Conservation (phyloP, 1,140 invertebrate genomes). For the Caenorhabditis remanei region DNA sequence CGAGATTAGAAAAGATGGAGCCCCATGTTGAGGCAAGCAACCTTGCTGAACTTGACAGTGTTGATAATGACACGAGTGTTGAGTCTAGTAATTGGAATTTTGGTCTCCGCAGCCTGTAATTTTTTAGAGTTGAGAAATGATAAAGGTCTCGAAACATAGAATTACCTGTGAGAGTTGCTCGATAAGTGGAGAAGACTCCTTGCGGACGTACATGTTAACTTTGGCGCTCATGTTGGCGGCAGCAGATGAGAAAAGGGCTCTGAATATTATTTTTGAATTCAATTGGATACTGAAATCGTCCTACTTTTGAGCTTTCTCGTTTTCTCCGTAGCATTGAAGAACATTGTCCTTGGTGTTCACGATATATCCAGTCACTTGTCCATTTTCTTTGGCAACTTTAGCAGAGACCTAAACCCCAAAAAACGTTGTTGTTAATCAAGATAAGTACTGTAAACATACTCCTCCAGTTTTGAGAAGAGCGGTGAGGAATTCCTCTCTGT, state of each 20-base stretch:
- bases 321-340: conserved; percentile 64
- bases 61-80: conserved; percentile 57
- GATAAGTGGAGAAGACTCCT: conserved; percentile 20
- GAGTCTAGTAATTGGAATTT: conserved; percentile 49
- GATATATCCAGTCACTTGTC: conserved; percentile 61
- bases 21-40: conserved; percentile 61
- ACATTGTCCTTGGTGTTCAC: conserved; percentile 51
- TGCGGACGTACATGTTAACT: conserved; percentile 54
- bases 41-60: conserved; percentile 62
- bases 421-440: background rate
- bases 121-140: no score
- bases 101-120: conserved; percentile 34
- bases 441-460: background rate
- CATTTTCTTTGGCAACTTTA: conserved; percentile 50
- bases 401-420: conserved; percentile 7
- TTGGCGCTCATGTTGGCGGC: conserved; percentile 48
- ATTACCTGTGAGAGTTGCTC: conserved; percentile 43
- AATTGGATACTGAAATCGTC: background rate
- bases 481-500: conserved; percentile 36
- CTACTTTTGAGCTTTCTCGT: conserved; percentile 53
- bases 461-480: conserved; percentile 48
- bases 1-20: conserved; percentile 60
- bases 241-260: conserved; percentile 51
- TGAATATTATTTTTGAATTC: background rate
- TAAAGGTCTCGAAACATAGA: background rate